Evolutionary conservation across 2,113 vertebrate genomes (phyloP).

Genomic region (Apus apus): DNA sequence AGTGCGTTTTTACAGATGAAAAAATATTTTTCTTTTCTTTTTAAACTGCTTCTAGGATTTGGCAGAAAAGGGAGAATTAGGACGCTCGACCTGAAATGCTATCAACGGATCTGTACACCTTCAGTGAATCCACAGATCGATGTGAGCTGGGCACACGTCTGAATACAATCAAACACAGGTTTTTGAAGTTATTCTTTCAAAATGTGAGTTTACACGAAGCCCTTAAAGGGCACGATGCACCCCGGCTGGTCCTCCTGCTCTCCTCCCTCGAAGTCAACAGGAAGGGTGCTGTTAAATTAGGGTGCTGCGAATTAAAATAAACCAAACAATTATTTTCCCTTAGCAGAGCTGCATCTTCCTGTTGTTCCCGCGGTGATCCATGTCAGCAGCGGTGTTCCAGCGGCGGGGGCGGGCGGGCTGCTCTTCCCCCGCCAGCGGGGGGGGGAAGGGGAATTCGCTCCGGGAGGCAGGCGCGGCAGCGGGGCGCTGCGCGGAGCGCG

Average conservation of each 20-base stretch:
- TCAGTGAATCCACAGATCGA: background rate
- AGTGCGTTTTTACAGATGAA: background rate
- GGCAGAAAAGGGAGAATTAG: background rate
- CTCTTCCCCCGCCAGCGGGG: background rate
- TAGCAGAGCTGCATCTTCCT: background rate
- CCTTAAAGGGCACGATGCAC: background rate
- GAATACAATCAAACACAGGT: background rate
- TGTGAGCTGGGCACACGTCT: background rate
- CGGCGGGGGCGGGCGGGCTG: background rate
- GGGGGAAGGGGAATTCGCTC: background rate
- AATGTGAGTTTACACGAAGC: slow-evolving; percentile 29
- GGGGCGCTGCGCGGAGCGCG: background rate
- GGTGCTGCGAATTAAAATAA: background rate
- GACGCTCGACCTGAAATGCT: background rate
- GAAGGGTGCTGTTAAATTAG: background rate
- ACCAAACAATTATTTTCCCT: background rate
- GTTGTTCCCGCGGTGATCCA: background rate
- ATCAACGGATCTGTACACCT: background rate
- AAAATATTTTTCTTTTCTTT: background rate
- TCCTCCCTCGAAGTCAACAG: background rate
- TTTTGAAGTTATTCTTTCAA: slow-evolving; percentile 8
- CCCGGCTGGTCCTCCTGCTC: background rate
- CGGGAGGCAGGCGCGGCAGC: background rate
- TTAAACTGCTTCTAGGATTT: slow-evolving; percentile 18
- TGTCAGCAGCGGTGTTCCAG: background rate